These are phyloP conservation scores for Sminthopsis crassicaudata DNA, from an alignment of 2,113 vertebrate genomes.

Conservation along the genomic window DNA sequence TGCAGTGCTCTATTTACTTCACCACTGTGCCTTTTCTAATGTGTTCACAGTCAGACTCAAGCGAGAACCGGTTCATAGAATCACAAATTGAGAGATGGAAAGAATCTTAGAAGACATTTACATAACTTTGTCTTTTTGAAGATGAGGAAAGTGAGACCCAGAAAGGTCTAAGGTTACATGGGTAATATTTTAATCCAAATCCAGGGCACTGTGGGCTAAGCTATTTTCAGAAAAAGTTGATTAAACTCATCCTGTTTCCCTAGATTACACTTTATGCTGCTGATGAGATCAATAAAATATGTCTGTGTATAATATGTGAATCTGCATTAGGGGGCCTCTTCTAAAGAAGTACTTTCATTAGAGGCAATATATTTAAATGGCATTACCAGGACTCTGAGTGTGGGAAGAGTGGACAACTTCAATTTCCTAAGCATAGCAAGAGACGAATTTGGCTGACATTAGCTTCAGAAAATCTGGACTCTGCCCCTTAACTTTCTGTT, in stretches of 20 bases:
- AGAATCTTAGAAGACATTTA: not conserved
- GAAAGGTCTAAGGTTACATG: not conserved
- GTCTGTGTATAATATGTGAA: not conserved
- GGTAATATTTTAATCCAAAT: not conserved
- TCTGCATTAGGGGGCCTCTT: not conserved
- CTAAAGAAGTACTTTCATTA: not conserved
- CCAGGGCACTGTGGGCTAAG: not conserved
- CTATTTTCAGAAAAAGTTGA: not conserved
- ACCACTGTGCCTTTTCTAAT: too few relatives aligned
- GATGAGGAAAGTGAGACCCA: not conserved
- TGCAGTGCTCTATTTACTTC: too few relatives aligned
- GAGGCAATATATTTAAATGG: not conserved
- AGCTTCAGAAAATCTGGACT: not conserved
- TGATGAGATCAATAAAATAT: not conserved
- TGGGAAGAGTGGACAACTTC: not conserved
- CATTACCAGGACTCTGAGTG: not conserved
- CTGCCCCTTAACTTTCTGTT: not conserved
- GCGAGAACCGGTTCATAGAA: not conserved
- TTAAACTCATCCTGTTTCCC: not conserved
- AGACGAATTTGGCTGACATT: not conserved
- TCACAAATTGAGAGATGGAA: not conserved
- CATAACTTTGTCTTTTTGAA: not conserved
- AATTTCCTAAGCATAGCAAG: not conserved
- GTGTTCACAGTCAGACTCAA: not conserved
- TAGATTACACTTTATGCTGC: not conserved